phyloP scores from a whole-genome alignment of 2,888 invertebrate species.

The Rhabditophanes sp. region DNA sequence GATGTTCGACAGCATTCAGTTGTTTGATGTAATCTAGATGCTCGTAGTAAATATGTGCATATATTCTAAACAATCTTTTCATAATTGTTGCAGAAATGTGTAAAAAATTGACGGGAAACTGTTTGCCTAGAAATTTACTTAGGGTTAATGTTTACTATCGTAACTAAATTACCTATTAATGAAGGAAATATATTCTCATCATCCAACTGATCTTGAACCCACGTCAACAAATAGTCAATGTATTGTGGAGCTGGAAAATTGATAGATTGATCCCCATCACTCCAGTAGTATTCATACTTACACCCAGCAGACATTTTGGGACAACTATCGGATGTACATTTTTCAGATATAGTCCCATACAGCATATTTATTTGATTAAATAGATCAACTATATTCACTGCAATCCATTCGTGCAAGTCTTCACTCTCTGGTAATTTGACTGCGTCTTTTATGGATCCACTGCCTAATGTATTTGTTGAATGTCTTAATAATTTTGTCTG shows the following conservation, averaged over 20 bases:
- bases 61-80: constrained; percentile 89
- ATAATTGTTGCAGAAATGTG: constrained; percentile 89
- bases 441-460: constrained; percentile 82
- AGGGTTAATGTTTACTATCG: constrained; percentile 3
- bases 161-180: constrained; percentile 60
- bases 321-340: constrained; percentile 83
- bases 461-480: constrained; percentile 68
- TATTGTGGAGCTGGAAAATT: constrained; percentile 55
- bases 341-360: constrained; percentile 97
- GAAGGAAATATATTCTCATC: constrained; percentile 95
- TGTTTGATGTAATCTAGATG: constrained; percentile 81
- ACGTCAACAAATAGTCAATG: constrained; percentile 97
- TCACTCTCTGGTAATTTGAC: constrained; percentile 76
- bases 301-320: constrained; percentile 76
- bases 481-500: constrained; percentile 98
- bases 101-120: constrained; percentile 31
- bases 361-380: constrained; percentile 99
- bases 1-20: constrained; percentile 90
- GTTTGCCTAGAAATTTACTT: constrained; percentile 28
- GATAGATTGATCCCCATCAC: constrained; percentile 57
- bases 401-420: constrained; percentile 98
- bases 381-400: constrained; percentile 97
- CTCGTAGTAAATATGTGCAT: constrained; percentile 98
- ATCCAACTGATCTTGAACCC: constrained; percentile 97
- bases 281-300: constrained; percentile 99